Evolutionary conservation across 2,888 invertebrate genomes (phyloP).

Genomic region (Cephus pygmeus): DNA sequence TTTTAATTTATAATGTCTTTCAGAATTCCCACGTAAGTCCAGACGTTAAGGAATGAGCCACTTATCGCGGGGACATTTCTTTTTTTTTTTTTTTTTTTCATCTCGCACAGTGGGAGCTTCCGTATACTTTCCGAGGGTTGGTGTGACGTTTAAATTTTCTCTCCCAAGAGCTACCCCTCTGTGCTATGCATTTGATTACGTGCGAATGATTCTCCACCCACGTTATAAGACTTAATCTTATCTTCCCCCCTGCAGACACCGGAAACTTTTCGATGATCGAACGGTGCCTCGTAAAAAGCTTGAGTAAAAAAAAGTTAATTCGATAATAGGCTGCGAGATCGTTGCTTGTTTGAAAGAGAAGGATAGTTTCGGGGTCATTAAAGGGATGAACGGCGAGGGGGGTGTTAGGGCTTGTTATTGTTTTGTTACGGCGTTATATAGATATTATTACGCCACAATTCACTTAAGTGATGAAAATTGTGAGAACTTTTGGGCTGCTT

Average conservation of each 20-base stretch:
- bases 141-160: neutral
- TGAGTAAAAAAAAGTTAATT: neutral
- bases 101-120: neutral
- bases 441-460: neutral
- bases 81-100: neutral
- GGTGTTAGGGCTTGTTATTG: neutral
- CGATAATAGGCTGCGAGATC: neutral
- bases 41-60: neutral
- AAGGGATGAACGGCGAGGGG: neutral
- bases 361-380: neutral
- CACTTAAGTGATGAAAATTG: neutral
- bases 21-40: neutral
- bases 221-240: neutral
- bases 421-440: neutral
- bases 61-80: neutral
- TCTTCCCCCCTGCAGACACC: neutral
- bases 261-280: neutral
- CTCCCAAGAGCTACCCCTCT: neutral
- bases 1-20: constrained; percentile 17
- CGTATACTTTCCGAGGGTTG: neutral
- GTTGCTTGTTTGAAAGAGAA: neutral
- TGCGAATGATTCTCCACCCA: neutral
- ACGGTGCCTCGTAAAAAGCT: neutral
- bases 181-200: neutral
- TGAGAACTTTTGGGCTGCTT: neutral